phyloP scores from a whole-genome alignment of 2,113 vertebrate species.

The Chunga burmeisteri region DNA sequence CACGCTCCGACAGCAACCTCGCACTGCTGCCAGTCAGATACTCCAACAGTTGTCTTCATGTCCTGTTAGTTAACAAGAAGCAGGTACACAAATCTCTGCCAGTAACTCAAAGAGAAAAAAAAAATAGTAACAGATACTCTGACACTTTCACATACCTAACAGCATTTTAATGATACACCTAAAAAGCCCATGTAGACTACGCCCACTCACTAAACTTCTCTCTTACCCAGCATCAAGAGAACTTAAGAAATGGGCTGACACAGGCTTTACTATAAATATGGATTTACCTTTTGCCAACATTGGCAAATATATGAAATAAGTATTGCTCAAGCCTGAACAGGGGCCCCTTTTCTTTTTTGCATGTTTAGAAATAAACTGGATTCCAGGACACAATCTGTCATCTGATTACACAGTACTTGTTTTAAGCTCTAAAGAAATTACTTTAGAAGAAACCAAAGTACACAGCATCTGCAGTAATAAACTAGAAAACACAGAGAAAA shows the following conservation, averaged over 20 bases:
- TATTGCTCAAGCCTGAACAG: background rate
- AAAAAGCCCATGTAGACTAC: background rate
- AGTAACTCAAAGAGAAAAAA: background rate
- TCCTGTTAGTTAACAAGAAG: background rate
- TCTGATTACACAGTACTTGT: background rate
- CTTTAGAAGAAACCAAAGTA: background rate
- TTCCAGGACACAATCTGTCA: background rate
- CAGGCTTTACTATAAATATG: conserved; percentile 37
- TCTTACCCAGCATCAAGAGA: background rate
- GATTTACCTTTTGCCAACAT: conserved; percentile 13
- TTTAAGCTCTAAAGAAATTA: background rate
- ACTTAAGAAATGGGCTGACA: conserved; percentile 39
- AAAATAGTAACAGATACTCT: background rate
- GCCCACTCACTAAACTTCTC: background rate
- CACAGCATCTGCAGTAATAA: accelerated
- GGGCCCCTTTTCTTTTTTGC: background rate
- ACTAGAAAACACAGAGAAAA: background rate
- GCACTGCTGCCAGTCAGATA: accelerated
- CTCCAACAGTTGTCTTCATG: accelerated
- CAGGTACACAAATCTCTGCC: background rate
- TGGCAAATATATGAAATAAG: background rate
- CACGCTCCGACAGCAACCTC: accelerated
- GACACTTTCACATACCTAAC: background rate
- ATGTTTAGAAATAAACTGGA: background rate
- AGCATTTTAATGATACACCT: background rate